Conservation (phyloP, 2,888 invertebrate genomes). For the Galeruca laticollis region DNA sequence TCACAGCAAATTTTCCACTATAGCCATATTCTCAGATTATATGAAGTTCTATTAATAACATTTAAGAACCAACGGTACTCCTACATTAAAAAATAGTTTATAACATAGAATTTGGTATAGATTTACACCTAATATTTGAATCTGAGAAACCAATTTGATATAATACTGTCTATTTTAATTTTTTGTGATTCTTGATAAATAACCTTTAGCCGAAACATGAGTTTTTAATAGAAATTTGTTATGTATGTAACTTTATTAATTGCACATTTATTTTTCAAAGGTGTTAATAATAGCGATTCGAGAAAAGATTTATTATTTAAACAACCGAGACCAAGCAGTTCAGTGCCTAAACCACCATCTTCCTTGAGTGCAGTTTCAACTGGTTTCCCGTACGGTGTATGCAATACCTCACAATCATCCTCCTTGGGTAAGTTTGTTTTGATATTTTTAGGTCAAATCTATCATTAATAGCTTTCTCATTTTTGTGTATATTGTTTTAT, state of each 20-base stretch:
- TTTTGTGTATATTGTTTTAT: not conserved
- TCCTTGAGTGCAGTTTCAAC: constrained; percentile 54
- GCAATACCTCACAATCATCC: constrained; percentile 31
- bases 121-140: too few relatives aligned
- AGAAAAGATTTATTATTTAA: constrained; percentile 29
- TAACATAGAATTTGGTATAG: too few relatives aligned
- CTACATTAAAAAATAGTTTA: too few relatives aligned
- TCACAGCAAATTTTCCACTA: too few relatives aligned
- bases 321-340: constrained; percentile 32
- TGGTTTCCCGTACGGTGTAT: constrained; percentile 49
- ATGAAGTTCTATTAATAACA: too few relatives aligned
- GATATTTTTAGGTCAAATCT: not conserved
- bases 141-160: too few relatives aligned
- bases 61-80: too few relatives aligned
- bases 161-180: too few relatives aligned
- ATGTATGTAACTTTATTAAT: too few relatives aligned
- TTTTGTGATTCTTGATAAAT: too few relatives aligned
- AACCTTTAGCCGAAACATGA: not conserved
- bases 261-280: not conserved
- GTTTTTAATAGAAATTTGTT: not conserved
- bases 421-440: constrained; percentile 37
- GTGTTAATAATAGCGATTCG: constrained; percentile 22
- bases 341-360: constrained; percentile 56
- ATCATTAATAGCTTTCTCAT: too few relatives aligned
- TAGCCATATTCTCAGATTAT: too few relatives aligned